Evolutionary conservation across 1,140 invertebrate genomes (phyloP).

Genomic region (Heliconius hewitsoni): DNA sequence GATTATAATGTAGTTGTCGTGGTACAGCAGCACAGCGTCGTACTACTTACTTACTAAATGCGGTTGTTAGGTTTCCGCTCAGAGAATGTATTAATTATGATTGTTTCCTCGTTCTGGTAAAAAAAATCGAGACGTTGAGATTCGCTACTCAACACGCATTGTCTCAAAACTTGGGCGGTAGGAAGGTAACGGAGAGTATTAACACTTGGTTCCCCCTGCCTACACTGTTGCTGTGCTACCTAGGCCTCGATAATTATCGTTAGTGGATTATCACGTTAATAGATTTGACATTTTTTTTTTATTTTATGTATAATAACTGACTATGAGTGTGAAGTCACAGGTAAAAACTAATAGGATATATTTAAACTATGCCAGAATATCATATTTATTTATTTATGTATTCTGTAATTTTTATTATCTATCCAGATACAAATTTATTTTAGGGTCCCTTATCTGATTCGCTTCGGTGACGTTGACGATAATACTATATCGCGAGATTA

Average conservation of each 20-base stretch:
- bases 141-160: no score
- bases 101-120: neutral
- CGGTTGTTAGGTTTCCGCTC: neutral
- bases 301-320: no score
- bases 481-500: neutral
- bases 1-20: neutral
- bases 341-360: neutral
- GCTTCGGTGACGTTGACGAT: neutral
- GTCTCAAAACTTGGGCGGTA: no score
- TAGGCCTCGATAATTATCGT: no score
- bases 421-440: neutral
- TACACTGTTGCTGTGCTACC: no score
- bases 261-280: no score
- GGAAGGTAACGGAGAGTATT: neutral
- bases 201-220: neutral
- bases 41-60: neutral
- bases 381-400: neutral
- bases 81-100: neutral
- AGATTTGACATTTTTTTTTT: no score
- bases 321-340: no score
- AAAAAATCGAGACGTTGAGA: neutral
- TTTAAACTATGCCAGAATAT: neutral
- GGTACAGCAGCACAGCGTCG: neutral
- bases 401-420: neutral
- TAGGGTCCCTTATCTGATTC: neutral